These are phyloP conservation scores for Hesperia comma DNA, from an alignment of 2,888 invertebrate genomes.

Conservation along the genomic window DNA sequence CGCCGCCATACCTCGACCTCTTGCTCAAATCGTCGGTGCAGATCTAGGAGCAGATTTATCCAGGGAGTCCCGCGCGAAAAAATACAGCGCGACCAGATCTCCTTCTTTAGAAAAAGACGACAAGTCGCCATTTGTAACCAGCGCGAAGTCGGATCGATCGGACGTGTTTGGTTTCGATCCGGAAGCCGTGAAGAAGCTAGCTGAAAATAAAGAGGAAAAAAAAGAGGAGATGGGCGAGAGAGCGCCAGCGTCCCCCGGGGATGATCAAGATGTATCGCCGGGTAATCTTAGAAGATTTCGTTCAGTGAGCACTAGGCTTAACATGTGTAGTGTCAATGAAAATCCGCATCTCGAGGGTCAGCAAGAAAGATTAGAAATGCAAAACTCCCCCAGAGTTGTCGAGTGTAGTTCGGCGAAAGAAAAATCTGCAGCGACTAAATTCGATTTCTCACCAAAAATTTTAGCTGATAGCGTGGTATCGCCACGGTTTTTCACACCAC, in stretches of 20 bases:
- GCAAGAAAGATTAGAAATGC: slow-evolving; percentile 70
- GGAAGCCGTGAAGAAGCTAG: slow-evolving; percentile 59
- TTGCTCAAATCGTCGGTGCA: slow-evolving; percentile 65
- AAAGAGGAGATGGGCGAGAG: slow-evolving; percentile 45
- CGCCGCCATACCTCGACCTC: slow-evolving; percentile 67
- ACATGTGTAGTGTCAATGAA: slow-evolving; percentile 71
- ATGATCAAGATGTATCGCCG: slow-evolving; percentile 61
- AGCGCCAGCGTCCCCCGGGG: slow-evolving; percentile 54
- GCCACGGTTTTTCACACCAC: slow-evolving; percentile 76
- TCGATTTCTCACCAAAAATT: slow-evolving; percentile 76
- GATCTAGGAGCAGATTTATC: slow-evolving; percentile 66
- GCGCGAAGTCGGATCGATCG: slow-evolving; percentile 60
- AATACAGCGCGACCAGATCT: slow-evolving; percentile 75
- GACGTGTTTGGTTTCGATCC: slow-evolving; percentile 73
- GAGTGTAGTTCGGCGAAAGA: slow-evolving; percentile 76
- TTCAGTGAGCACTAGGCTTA: slow-evolving; percentile 73
- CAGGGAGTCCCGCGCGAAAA: slow-evolving; percentile 67
- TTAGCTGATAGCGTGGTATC: slow-evolving; percentile 68
- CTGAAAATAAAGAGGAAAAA: slow-evolving; percentile 53
- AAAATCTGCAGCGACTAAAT: slow-evolving; percentile 68
- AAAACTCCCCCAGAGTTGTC: slow-evolving; percentile 70
- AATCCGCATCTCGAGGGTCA: slow-evolving; percentile 59
- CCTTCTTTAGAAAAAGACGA: slow-evolving; percentile 82
- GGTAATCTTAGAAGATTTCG: slow-evolving; percentile 67
- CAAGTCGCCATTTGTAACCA: slow-evolving; percentile 69